These are phyloP conservation scores for Halichoerus grypus DNA, from an alignment of 2,113 vertebrate genomes.

Conservation along the genomic window DNA sequence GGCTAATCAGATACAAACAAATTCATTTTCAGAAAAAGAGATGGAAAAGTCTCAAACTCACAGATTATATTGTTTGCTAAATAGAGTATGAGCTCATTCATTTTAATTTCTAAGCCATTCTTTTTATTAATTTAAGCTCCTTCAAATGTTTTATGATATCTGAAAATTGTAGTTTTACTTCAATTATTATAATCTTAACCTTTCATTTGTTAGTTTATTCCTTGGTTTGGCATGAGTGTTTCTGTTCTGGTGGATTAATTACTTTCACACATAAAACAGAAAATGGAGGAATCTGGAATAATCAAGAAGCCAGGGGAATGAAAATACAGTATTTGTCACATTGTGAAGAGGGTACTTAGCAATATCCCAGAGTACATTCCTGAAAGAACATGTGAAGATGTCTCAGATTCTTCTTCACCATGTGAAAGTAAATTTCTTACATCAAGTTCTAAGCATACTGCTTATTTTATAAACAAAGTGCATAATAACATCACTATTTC, in stretches of 20 bases:
- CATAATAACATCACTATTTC: background rate
- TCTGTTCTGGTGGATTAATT: background rate
- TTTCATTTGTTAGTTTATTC: background rate
- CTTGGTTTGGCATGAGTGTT: background rate
- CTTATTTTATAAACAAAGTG: background rate
- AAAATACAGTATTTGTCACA: background rate
- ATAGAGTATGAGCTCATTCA: background rate
- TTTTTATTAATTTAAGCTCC: background rate
- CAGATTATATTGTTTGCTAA: background rate
- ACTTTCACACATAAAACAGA: background rate
- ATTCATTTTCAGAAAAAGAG: conserved; percentile 32
- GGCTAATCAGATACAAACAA: background rate
- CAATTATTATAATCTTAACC: background rate
- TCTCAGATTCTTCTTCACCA: background rate
- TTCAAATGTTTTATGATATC: background rate
- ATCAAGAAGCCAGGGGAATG: background rate
- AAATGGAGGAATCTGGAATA: background rate
- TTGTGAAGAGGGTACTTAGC: background rate
- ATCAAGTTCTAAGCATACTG: background rate
- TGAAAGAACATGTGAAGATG: background rate
- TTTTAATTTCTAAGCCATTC: background rate
- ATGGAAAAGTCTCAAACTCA: background rate
- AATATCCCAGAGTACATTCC: background rate
- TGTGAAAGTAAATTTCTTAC: background rate
- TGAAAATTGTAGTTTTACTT: background rate